These are phyloP conservation scores for Shinisaurus crocodilurus DNA, from an alignment of 2,113 vertebrate genomes.

Conservation along the genomic window DNA sequence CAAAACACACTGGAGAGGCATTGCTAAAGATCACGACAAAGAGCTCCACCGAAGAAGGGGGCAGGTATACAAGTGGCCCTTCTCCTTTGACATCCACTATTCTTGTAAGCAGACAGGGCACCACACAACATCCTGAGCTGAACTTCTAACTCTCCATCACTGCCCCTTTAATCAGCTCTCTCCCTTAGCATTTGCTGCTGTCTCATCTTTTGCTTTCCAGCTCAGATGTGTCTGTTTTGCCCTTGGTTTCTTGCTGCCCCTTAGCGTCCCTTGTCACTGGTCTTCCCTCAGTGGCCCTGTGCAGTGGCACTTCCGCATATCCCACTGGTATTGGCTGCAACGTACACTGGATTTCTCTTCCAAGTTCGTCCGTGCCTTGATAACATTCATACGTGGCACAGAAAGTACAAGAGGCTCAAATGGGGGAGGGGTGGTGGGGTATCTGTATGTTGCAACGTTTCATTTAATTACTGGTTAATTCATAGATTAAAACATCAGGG, in stretches of 20 bases:
- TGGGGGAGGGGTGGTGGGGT: neutral
- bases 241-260: neutral
- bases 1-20: neutral
- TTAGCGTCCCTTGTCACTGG: neutral
- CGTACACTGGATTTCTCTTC: neutral
- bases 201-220: neutral
- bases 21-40: neutral
- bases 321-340: neutral
- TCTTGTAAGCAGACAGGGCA: neutral
- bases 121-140: neutral
- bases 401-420: neutral
- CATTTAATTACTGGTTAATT: neutral
- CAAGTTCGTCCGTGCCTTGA: neutral
- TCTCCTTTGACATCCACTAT: neutral
- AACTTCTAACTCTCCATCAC: neutral
- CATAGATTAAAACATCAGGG: conserved; percentile 43
- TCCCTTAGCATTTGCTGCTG: neutral
- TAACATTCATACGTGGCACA: neutral
- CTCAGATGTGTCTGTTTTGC: neutral
- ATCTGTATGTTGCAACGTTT: neutral
- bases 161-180: neutral
- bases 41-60: neutral
- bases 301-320: neutral
- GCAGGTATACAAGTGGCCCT: too few species aligned
- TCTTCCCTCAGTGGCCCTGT: neutral